phyloP scores from a whole-genome alignment of 2,113 vertebrate species.

The Mus musculus region DNA sequence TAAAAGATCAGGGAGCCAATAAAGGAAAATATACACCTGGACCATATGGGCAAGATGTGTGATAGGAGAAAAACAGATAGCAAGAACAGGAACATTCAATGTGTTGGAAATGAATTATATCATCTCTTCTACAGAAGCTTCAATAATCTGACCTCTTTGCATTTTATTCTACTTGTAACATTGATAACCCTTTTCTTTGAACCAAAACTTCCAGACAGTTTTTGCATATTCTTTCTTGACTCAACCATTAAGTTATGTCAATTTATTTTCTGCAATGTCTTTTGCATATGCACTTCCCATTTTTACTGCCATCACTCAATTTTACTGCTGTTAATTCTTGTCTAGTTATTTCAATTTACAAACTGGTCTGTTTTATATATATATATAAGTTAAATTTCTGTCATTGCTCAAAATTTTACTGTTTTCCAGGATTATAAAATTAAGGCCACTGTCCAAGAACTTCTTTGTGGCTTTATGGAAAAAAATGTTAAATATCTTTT shows the following conservation, averaged over 20 bases:
- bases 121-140: neutral
- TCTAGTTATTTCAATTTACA: neutral
- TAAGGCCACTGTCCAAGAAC: neutral
- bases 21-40: neutral
- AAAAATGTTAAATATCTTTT: neutral
- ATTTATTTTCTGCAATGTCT: slow-evolving; percentile 68
- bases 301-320: slow-evolving; percentile 40
- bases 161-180: neutral
- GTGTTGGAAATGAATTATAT: neutral
- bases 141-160: neutral
- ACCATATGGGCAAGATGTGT: neutral
- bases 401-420: slow-evolving; percentile 18
- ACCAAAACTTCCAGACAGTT: slow-evolving; percentile 61
- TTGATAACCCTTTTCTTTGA: neutral
- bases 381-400: neutral
- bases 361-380: neutral
- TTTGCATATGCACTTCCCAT: slow-evolving; percentile 64
- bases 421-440: neutral
- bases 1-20: neutral
- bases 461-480: neutral
- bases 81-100: neutral
- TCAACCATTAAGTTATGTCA: neutral
- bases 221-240: slow-evolving; percentile 38
- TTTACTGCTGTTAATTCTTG: slow-evolving; percentile 48
- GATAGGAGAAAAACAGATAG: neutral